Conservation (phyloP, 2,113 vertebrate genomes). For the Chlorodrepanis virens region DNA sequence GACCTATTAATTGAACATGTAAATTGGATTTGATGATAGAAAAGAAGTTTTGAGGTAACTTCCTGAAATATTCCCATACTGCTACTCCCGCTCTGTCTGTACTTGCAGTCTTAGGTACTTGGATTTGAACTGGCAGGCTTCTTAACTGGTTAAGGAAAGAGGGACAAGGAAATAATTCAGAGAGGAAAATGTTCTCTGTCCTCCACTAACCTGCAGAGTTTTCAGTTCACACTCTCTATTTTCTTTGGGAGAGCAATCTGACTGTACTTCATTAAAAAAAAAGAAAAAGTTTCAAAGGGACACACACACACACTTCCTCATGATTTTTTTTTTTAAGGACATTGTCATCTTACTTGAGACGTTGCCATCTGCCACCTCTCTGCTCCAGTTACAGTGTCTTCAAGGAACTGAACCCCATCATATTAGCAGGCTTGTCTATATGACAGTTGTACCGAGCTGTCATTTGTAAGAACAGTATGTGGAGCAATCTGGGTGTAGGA, state of each 20-base stretch:
- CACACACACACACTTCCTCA: neutral
- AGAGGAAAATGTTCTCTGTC: neutral
- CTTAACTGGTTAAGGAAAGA: neutral
- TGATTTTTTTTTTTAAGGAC: neutral
- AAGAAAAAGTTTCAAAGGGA: neutral
- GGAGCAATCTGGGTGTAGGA: neutral
- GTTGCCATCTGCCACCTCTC: neutral
- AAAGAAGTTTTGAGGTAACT: neutral
- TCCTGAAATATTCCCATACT: neutral
- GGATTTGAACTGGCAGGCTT: neutral
- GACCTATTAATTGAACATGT: neutral
- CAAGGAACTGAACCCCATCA: neutral
- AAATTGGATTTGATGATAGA: neutral
- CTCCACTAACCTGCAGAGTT: neutral
- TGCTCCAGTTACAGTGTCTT: neutral
- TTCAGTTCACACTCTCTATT: neutral
- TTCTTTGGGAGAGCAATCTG: neutral
- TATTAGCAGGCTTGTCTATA: neutral
- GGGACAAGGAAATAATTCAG: neutral
- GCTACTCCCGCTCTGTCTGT: neutral
- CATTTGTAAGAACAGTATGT: neutral
- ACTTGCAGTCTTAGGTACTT: neutral
- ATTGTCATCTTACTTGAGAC: neutral
- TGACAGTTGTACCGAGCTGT: neutral
- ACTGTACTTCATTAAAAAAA: neutral